These are phyloP conservation scores for Basileuterus tristriatus DNA, from an alignment of 2,797 vertebrate genomes.

Conservation along the genomic window DNA sequence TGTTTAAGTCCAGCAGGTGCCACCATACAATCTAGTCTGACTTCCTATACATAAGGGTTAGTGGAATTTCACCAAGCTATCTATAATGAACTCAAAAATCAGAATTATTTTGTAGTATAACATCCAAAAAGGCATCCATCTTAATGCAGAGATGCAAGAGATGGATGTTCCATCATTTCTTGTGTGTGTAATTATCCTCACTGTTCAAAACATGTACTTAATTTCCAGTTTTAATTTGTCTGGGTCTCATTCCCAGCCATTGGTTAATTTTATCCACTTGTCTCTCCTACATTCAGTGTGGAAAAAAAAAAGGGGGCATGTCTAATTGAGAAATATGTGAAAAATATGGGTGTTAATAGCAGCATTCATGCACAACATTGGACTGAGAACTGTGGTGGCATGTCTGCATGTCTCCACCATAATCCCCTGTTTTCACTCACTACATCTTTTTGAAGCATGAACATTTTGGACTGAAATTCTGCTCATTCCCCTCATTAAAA, in stretches of 20 bases:
- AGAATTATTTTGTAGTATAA: not conserved
- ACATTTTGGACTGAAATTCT: not conserved
- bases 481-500: not conserved
- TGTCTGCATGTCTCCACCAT: constrained; percentile 4
- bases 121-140: not conserved
- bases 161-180: not conserved
- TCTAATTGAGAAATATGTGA: constrained; percentile 18
- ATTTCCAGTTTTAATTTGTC: constrained; percentile 37
- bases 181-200: not conserved
- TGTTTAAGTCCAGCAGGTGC: not conserved
- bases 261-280: constrained; percentile 22
- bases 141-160: not conserved
- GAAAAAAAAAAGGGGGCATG: not conserved
- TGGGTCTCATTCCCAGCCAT: not conserved
- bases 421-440: constrained; percentile 12
- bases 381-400: not conserved
- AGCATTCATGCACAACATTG: not conserved
- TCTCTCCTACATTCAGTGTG: not conserved
- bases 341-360: constrained; percentile 1
- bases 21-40: not conserved
- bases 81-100: not conserved
- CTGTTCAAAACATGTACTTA: not conserved
- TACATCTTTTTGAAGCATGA: constrained; percentile 11
- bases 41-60: not conserved
- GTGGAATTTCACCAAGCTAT: not conserved